A percentile compares a stretch with the other conserved stretches of the same genome.
phyloP scores from a whole-genome alignment of 2,888 invertebrate species.

The Macrostomum cliftonense region DNA sequence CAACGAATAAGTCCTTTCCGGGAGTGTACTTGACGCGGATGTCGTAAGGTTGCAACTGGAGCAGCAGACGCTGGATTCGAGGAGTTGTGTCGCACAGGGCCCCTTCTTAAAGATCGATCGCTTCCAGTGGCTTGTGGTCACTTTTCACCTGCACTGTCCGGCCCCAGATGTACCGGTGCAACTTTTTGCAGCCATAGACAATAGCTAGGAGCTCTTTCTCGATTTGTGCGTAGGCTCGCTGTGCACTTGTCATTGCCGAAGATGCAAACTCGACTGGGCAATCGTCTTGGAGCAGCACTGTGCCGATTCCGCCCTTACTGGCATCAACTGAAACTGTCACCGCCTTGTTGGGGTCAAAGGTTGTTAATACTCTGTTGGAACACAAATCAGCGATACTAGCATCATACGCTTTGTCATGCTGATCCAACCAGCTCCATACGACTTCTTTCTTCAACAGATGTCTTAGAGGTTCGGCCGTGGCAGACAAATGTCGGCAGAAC shows the following conservation, averaged over 20 bases:
- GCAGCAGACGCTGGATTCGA: slow-evolving; percentile 10
- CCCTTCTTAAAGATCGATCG: slow-evolving; percentile 11
- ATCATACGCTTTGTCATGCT: no score
- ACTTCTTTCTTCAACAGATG: no score
- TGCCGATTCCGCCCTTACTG: slow-evolving; percentile 12
- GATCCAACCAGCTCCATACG: no score
- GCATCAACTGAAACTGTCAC: slow-evolving; percentile 10
- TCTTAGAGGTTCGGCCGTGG: no score
- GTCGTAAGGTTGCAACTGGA: slow-evolving; percentile 11
- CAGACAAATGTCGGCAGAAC: no score
- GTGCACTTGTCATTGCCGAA: slow-evolving; percentile 12
- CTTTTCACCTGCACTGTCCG: slow-evolving; percentile 10
- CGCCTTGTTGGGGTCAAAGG: slow-evolving; percentile 9
- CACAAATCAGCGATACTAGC: no score
- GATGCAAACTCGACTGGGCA: slow-evolving; percentile 14
- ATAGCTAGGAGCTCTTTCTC: slow-evolving; percentile 14
- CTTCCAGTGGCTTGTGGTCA: slow-evolving; percentile 12
- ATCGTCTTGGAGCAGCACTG: slow-evolving; percentile 12
- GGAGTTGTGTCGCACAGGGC: slow-evolving; percentile 10
- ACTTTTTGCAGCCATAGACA: slow-evolving; percentile 12
- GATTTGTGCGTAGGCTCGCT: slow-evolving; percentile 14
- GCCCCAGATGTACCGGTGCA: slow-evolving; percentile 13
- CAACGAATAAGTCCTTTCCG: slow-evolving; percentile 12
- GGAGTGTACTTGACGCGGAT: slow-evolving; percentile 7
- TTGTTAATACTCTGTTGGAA: slow-evolving; percentile 11